A percentile compares a stretch with the other conserved stretches of the same genome.
Conservation (phyloP, 2,113 vertebrate genomes). For the Atherinomorus stipes region DNA sequence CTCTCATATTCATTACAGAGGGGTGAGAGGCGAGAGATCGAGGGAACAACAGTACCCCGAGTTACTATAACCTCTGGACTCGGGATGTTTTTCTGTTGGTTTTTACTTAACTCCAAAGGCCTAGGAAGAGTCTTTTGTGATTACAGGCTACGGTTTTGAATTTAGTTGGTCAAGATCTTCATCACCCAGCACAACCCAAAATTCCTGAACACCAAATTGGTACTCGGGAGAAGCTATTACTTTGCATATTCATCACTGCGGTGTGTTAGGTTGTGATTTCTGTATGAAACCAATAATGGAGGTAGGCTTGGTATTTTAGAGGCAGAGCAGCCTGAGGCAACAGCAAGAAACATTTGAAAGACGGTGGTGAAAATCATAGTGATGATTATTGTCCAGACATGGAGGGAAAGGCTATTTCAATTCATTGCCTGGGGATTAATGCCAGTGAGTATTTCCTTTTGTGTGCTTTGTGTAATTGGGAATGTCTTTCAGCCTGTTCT, state of each 20-base stretch:
- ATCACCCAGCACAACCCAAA: not conserved
- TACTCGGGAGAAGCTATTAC: slow-evolving; percentile 28
- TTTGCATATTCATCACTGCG: slow-evolving; percentile 35
- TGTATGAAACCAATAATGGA: slow-evolving; percentile 27
- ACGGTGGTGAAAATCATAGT: slow-evolving; percentile 53
- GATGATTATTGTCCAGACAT: slow-evolving; percentile 64
- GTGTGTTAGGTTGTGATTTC: not conserved
- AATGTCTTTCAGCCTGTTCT: slow-evolving; percentile 46
- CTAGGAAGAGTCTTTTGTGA: slow-evolving; percentile 35
- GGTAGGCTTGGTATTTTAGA: slow-evolving; percentile 30
- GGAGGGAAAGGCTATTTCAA: slow-evolving; percentile 50
- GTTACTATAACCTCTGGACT: slow-evolving; percentile 74
- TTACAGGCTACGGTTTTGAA: slow-evolving; percentile 35
- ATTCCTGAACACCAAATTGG: slow-evolving; percentile 1
- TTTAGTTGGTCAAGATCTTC: slow-evolving; percentile 33
- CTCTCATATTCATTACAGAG: slow-evolving; percentile 81
- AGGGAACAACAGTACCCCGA: slow-evolving; percentile 68
- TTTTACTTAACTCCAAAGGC: slow-evolving; percentile 65
- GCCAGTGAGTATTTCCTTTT: slow-evolving; percentile 71
- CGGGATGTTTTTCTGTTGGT: slow-evolving; percentile 78
- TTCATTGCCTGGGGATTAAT: slow-evolving; percentile 68
- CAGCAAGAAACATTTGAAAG: slow-evolving; percentile 53
- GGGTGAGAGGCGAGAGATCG: slow-evolving; percentile 70
- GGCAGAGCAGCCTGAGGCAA: slow-evolving; percentile 36
- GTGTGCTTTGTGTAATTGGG: slow-evolving; percentile 34